Evolutionary conservation across 1,140 invertebrate species (phyloP), one percentile per base, ranked within the genome.

Genomic region (Cheumatopsyche charites): DNA sequence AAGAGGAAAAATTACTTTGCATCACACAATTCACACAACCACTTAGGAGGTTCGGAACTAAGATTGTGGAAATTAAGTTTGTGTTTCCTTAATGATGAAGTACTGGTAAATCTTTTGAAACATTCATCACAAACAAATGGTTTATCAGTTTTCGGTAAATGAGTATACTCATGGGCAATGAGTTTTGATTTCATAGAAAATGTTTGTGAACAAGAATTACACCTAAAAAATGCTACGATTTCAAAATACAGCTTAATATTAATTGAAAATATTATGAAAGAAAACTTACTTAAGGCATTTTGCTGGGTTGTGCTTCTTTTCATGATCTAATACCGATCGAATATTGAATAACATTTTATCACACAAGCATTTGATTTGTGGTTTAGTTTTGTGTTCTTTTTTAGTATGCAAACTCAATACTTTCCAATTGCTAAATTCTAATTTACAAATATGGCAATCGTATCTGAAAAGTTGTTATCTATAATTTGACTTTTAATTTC

Each of bases 21-120:
- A 17, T 80, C 82, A 71, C 85, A 86, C 36, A 80, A 73, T 25
- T 81, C 80, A 67, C 83, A 85, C 0, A 80, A 79, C 65, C 79
- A 77, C 6, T 78, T 72, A 12, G 77, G 66, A 65, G 80, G 80
- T 17, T 80, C 77, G 62, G 82, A 80, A 26, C 76, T 67, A 0
- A 79, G 79, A 29, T 81, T 49, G 62, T 85, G 83, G 4, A 77
- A 78, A 25, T 78, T 76, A n/a, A n/a, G n/a, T 74, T 81, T 79
- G 49, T 85, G 83, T 25, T 76, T 61, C 26, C 78, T 73, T 1
- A 83, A 66, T 23, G 81, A 77, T 61, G 73, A 73, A 1, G 77
- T 74, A 29, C 78, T 81, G 11, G 78, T 72, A 55, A 83, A 84
- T 7, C 75, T 69, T 36, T 75, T 75, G 0, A 78, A 78, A 62